Evolutionary conservation across 2,113 vertebrate species (phyloP), one percentile per base, ranked within the genome.

Genomic region (Cranoglanis bouderius): DNA sequence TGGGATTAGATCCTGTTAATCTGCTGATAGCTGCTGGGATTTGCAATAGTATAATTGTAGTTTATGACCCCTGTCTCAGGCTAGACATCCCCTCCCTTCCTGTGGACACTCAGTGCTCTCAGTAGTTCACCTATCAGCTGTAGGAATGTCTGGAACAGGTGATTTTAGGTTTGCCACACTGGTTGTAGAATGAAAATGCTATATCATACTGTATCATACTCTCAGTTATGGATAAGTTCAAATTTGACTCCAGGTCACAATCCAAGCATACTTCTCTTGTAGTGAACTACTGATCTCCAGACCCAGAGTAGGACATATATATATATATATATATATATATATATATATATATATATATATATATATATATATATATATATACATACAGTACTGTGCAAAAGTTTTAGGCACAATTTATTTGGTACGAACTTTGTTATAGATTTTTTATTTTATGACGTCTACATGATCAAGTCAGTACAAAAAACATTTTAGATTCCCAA

Each of bases 1-100:
- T 35, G 19, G 72, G 83, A 85, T 85, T 85, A 80, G 43, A 72
- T 43, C 49, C 18, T 53, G 74, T 85, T 90, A 88, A 90, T 90
- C 82, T 85, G 35, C 46, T 59, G 82, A 70, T 87, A 88, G 82
- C 82, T 55, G 75, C 59, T 72, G 82, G 70, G 74, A 90, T 85
- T 90, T 72, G 18, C 12, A 84, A 78, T 18, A 70, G 49, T 74
- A 72, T 72, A 70, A 87, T 87, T 80, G 49, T 63, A 82, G 61
- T 87, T 87, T 87, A 81, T 82, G 61, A 70, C 61, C 35, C n/a
- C 49, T 59, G 29, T 87, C 14, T 87, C 49, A 82, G 75, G 46
- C 32, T 70, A 70, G 46, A 70, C 78, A 29, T 43, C 10, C 19
- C 19, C 53, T 53, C 35, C 8, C 32, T 49, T 38, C 16, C n/a